Evolutionary conservation across 1,140 invertebrate genomes (phyloP).

Genomic region (Drosophila funebris): DNA sequence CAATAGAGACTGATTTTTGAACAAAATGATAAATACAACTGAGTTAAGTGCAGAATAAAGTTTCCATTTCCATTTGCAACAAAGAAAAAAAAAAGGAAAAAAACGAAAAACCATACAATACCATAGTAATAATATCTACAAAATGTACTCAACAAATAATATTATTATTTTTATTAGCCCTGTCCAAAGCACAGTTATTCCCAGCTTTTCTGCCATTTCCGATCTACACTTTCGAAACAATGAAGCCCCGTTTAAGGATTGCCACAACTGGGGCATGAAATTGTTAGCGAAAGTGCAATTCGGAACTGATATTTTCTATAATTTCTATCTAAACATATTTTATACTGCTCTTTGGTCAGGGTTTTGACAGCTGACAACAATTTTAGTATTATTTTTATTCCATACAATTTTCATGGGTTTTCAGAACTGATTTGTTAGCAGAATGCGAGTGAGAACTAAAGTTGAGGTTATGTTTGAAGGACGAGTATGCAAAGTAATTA

Average conservation of each 20-base stretch:
- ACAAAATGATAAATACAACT: constrained; percentile 34
- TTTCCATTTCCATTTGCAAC: constrained; percentile 20
- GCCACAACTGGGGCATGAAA: neutral
- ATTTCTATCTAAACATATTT: neutral
- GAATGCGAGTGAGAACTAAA: constrained; percentile 23
- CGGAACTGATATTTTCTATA: neutral
- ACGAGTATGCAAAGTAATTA: constrained; percentile 17
- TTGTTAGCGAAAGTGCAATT: neutral
- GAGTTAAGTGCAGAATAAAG: constrained; percentile 11
- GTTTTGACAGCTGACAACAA: neutral
- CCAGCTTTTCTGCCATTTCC: no score
- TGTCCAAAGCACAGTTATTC: neutral
- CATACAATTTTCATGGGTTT: neutral
- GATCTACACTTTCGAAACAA: neutral
- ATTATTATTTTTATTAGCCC: neutral
- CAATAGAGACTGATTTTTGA: constrained; percentile 84
- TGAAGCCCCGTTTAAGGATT: no score
- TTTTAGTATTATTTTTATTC: neutral
- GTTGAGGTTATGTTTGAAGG: constrained; percentile 5
- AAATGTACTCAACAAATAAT: neutral
- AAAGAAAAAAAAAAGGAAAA: no score
- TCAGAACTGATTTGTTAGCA: constrained; percentile 19
- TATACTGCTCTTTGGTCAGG: neutral
- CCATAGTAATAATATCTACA: neutral
- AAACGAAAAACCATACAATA: constrained; percentile 6